Evolutionary conservation across 2,888 invertebrate species (phyloP).

Genomic region (Abscondita cerata): DNA sequence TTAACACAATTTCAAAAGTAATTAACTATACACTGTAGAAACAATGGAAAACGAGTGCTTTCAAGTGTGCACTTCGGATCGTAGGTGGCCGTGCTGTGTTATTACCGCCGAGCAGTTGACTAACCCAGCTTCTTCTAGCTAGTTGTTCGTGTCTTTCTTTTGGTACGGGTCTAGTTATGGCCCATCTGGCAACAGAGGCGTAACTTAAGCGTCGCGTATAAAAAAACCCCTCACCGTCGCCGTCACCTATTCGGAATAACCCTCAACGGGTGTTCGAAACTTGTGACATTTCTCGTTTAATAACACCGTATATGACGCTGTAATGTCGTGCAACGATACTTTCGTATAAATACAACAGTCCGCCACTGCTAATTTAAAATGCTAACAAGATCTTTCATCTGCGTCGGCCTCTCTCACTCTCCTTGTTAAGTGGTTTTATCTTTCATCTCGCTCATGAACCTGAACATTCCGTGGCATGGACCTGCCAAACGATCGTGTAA

Average conservation of each 20-base stretch:
- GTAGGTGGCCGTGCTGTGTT: slow-evolving; percentile 47
- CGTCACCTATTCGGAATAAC: too few species aligned
- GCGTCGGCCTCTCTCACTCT: slow-evolving; percentile 41
- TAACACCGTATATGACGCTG: too few species aligned
- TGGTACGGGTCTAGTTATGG: slow-evolving; percentile 42
- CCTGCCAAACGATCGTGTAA: slow-evolving; percentile 50
- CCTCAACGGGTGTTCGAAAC: too few species aligned
- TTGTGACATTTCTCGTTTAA: too few species aligned
- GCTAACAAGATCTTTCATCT: slow-evolving; percentile 53
- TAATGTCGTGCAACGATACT: too few species aligned
- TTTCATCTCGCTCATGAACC: slow-evolving; percentile 50
- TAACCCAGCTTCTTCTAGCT: slow-evolving; percentile 49
- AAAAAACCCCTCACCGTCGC: too few species aligned
- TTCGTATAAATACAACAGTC: too few species aligned
- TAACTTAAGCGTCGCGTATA: not conserved
- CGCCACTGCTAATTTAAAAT: slow-evolving; percentile 52
- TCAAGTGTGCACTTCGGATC: slow-evolving; percentile 34
- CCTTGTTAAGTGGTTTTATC: slow-evolving; percentile 52
- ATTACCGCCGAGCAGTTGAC: slow-evolving; percentile 47
- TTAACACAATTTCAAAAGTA: not conserved
- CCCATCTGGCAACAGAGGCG: slow-evolving; percentile 55
- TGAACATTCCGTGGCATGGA: slow-evolving; percentile 44
- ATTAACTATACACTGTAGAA: not conserved
- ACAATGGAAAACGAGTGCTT: not conserved
- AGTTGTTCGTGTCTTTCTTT: slow-evolving; percentile 50